A percentile compares a stretch with the other conserved stretches of the same genome.
Evolutionary conservation across 2,888 invertebrate genomes (phyloP).

Genomic region (Diarsia brunnea): DNA sequence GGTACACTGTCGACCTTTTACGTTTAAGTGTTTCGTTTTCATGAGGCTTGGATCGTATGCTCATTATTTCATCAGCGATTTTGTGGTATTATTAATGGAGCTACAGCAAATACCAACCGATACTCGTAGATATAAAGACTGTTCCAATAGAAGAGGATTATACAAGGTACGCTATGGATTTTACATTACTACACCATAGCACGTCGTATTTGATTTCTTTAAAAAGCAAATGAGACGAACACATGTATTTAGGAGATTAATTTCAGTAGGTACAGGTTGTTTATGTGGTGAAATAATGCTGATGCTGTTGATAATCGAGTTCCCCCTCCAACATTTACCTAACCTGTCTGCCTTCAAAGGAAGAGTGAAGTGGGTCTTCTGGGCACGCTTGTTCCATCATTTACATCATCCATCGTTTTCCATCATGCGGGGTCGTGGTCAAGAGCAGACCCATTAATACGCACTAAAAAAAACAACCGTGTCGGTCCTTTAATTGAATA

Average conservation of each 20-base stretch:
- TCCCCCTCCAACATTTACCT: no score
- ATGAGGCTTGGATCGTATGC: constrained; percentile 44
- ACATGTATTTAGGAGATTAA: background rate
- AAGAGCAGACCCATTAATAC: no score
- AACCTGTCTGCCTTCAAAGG: no score
- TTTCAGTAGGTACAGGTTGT: background rate
- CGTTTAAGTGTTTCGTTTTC: constrained; percentile 51
- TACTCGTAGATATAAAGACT: constrained; percentile 11
- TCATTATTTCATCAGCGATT: constrained; percentile 55
- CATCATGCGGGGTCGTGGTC: no score
- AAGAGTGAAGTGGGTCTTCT: no score
- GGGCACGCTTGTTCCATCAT: no score
- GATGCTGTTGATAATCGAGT: background rate
- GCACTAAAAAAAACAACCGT: no score
- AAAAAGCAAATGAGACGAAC: background rate
- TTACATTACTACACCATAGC: background rate
- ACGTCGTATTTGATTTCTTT: background rate
- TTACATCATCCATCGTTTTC: no score
- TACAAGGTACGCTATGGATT: background rate
- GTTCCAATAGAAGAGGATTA: background rate
- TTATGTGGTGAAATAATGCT: background rate
- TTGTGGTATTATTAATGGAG: constrained; percentile 25
- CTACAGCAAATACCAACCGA: constrained; percentile 28
- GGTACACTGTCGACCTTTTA: constrained; percentile 65
- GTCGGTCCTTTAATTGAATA: background rate